Evolutionary conservation across 2,113 vertebrate species (phyloP).

Genomic region (Clarias gariepinus): DNA sequence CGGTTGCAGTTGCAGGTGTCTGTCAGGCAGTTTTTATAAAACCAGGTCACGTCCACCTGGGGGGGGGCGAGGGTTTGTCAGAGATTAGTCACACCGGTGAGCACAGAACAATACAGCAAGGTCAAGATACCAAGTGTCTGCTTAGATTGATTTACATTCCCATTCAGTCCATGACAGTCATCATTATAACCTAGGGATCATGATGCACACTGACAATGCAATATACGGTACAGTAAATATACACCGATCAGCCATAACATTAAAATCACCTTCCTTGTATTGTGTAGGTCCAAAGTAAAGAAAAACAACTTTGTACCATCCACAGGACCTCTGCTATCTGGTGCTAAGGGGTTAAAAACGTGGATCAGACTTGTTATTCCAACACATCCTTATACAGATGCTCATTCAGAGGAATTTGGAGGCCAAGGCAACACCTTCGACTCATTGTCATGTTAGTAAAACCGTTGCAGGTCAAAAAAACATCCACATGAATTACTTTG

Average conservation of each 20-base stretch:
- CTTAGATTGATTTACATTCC: slow-evolving; percentile 15
- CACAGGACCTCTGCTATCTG: no score
- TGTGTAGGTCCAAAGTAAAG: no score
- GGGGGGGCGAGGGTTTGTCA: slow-evolving; percentile 1
- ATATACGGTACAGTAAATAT: background rate
- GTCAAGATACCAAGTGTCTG: background rate
- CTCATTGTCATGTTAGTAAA: no score
- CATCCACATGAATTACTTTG: no score
- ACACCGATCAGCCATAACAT: background rate
- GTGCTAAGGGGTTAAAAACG: no score
- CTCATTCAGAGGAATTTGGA: no score
- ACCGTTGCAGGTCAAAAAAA: no score
- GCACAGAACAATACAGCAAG: slow-evolving; percentile 36
- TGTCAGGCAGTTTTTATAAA: slow-evolving; percentile 95
- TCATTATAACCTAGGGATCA: background rate
- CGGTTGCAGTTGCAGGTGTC: slow-evolving; percentile 97
- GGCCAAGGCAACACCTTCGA: no score
- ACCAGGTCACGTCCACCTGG: slow-evolving; percentile 96
- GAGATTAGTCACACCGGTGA: slow-evolving; percentile 35
- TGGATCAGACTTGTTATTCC: no score
- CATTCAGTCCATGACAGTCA: slow-evolving; percentile 1
- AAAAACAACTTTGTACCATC: no score
- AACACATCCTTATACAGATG: no score
- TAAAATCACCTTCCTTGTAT: no score
- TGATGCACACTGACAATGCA: slow-evolving; percentile 1